phyloP scores from a whole-genome alignment of 1,140 invertebrate species.

The Bombus balteatus region DNA sequence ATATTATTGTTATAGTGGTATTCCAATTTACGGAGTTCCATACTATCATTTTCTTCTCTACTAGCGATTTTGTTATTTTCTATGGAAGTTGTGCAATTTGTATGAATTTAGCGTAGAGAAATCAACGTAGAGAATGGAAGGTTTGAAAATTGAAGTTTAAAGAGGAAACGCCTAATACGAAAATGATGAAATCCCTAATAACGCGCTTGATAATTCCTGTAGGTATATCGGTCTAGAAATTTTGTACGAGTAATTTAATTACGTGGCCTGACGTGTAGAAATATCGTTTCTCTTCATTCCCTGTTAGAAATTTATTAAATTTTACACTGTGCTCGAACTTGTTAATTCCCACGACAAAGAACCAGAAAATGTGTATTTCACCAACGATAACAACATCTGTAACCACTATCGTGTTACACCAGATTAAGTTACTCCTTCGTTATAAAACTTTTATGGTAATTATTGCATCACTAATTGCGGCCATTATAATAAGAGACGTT shows the following conservation, averaged over 20 bases:
- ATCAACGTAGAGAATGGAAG: background rate
- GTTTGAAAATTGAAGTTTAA: background rate
- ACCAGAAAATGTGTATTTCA: background rate
- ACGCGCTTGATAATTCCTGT: background rate
- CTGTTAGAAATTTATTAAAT: background rate
- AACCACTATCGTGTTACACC: background rate
- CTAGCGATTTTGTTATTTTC: no score
- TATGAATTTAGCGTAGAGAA: background rate
- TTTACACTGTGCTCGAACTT: background rate
- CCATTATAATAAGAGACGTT: background rate
- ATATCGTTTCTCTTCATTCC: background rate
- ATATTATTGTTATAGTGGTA: no score
- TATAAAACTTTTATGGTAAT: background rate
- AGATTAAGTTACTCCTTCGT: background rate
- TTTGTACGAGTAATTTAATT: conserved; percentile 3
- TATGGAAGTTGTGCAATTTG: no score
- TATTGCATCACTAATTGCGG: background rate
- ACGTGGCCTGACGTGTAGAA: background rate
- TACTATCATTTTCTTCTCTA: background rate
- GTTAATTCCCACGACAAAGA: background rate
- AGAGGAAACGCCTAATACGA: background rate
- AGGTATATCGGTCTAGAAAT: background rate
- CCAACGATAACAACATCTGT: background rate
- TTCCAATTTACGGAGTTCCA: background rate
- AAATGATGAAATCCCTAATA: background rate